Conservation (phyloP, 2,888 invertebrate species). For the Macaria notata region DNA sequence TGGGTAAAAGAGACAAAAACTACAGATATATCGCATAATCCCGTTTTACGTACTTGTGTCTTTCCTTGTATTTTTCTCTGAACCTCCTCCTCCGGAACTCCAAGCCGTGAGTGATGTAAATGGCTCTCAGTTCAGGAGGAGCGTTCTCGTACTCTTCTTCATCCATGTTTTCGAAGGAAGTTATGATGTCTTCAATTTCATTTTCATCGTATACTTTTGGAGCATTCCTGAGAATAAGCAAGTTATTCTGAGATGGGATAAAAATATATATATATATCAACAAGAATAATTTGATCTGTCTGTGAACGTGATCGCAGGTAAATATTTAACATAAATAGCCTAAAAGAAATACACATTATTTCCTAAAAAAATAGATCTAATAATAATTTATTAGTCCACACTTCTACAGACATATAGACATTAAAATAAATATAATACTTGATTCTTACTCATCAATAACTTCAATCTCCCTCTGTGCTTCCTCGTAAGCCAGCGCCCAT, state of each 20-base stretch:
- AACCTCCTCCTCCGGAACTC: constrained; percentile 56
- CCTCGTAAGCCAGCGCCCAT: constrained; percentile 66
- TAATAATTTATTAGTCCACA: too few relatives aligned
- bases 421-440: background rate
- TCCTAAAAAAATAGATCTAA: background rate
- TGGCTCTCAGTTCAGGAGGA: constrained; percentile 54
- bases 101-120: constrained; percentile 62
- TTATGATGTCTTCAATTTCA: constrained; percentile 61
- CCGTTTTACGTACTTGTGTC: too few relatives aligned
- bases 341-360: too few relatives aligned
- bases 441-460: constrained; percentile 54
- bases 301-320: too few relatives aligned
- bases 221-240: background rate
- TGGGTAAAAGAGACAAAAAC: too few relatives aligned
- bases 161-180: constrained; percentile 61
- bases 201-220: constrained; percentile 55
- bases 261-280: background rate
- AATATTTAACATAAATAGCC: too few relatives aligned
- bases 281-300: too few relatives aligned
- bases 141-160: constrained; percentile 59
- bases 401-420: too few relatives aligned
- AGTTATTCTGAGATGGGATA: too few relatives aligned
- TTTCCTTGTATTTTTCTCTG: constrained; percentile 36
- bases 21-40: too few relatives aligned
- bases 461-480: constrained; percentile 56